Percentiles rank a stretch among this genome's conserved stretches.
Evolutionary conservation across 2,113 vertebrate species (phyloP).

Genomic region (Heptranchias perlo): DNA sequence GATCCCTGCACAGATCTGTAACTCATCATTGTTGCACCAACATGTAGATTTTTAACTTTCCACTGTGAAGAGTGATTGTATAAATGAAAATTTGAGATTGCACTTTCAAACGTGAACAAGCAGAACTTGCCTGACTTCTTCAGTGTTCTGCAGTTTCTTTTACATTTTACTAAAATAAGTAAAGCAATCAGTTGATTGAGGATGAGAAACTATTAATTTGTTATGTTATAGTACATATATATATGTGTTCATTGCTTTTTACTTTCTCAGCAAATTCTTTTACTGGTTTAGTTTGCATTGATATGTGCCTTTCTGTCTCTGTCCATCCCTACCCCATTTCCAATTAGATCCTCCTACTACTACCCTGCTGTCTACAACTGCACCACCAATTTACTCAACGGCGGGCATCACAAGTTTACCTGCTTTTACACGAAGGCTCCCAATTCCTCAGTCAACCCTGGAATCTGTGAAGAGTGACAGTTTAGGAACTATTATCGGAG

Average conservation of each 20-base stretch:
- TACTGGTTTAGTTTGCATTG: no score
- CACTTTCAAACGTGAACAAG: not conserved
- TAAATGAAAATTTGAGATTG: conserved; percentile 48
- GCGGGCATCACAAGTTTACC: conserved; percentile 66
- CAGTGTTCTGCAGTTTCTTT: conserved; percentile 52
- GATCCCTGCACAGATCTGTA: not conserved
- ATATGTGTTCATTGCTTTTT: conserved; percentile 62
- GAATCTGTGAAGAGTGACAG: conserved; percentile 70
- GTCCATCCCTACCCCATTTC: conserved; percentile 60
- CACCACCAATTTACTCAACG: conserved; percentile 60
- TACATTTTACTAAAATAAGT: conserved; percentile 46
- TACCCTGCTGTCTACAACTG: conserved; percentile 71
- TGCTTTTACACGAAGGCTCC: conserved; percentile 63
- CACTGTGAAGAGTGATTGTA: conserved; percentile 43
- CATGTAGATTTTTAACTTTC: no score
- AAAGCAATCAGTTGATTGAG: conserved; percentile 44
- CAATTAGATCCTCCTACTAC: conserved; percentile 94
- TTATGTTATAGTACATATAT: conserved; percentile 44
- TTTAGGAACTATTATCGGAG: conserved; percentile 79
- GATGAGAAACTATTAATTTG: conserved; percentile 66
- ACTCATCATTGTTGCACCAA: not conserved
- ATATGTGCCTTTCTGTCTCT: conserved; percentile 82
- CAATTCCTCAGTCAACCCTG: conserved; percentile 73
- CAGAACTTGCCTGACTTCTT: conserved; percentile 45
- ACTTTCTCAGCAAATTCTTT: no score